Evolutionary conservation across 1,140 invertebrate species (phyloP).

Genomic region (Rhizoglyphus robini): DNA sequence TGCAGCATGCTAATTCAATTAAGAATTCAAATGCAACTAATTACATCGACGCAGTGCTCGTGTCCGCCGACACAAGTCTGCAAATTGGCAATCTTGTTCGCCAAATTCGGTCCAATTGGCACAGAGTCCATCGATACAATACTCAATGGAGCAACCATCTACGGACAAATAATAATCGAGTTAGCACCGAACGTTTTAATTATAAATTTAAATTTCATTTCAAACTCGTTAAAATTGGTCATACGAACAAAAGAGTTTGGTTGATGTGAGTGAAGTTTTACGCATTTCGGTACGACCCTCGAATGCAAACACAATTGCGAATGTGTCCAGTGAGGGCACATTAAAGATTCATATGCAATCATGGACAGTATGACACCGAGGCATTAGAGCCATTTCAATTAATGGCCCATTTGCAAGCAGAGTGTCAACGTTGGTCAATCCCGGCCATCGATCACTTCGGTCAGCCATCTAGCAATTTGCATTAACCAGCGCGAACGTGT

Average conservation of each 20-base stretch:
- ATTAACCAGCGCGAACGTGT: no score
- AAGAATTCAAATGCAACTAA: slow-evolving; percentile 9
- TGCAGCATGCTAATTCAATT: slow-evolving; percentile 2
- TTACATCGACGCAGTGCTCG: background rate
- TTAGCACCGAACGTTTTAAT: background rate
- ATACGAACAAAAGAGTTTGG: background rate
- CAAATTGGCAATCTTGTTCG: background rate
- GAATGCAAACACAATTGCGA: no score
- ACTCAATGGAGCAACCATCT: background rate
- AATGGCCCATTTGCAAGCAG: background rate
- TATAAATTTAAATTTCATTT: background rate
- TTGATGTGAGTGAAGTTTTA: no score
- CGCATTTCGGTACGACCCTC: no score
- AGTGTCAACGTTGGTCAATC: background rate
- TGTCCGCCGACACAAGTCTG: background rate
- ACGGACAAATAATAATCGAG: background rate
- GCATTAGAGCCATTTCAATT: slow-evolving; percentile 5
- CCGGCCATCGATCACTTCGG: slow-evolving; percentile 1
- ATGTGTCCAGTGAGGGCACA: no score
- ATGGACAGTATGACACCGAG: no score
- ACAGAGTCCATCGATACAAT: background rate
- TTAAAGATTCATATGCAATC: no score
- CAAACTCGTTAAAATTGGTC: background rate
- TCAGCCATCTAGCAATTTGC: background rate
- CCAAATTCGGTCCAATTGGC: background rate